Evolutionary conservation across 2,113 vertebrate genomes (phyloP).

Genomic region (Tachuris rubrigastra): DNA sequence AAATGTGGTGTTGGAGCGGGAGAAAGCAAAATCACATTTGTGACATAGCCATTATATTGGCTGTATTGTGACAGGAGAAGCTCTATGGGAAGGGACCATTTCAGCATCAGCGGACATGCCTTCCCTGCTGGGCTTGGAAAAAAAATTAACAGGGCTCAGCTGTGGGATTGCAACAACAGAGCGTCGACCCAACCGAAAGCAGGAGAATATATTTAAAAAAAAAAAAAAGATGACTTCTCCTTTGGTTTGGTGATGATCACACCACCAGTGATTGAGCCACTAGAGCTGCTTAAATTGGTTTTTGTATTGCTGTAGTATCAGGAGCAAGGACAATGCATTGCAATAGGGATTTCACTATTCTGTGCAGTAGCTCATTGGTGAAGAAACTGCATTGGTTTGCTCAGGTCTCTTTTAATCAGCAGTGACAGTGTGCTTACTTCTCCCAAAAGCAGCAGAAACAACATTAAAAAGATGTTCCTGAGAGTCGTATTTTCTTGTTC

Average conservation of each 20-base stretch:
- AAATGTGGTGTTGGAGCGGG: slow-evolving; percentile 32
- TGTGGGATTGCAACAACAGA: slow-evolving; percentile 1
- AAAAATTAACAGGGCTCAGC: slow-evolving; percentile 67
- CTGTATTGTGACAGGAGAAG: slow-evolving; percentile 39
- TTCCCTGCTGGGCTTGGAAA: slow-evolving; percentile 41
- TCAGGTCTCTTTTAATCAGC: background rate
- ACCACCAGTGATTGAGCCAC: background rate
- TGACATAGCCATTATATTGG: slow-evolving; percentile 45
- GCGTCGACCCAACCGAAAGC: background rate
- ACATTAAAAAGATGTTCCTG: background rate
- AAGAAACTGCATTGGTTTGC: background rate
- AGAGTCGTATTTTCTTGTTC: background rate
- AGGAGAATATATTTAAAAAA: background rate
- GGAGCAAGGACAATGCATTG: background rate
- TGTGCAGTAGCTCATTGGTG: background rate
- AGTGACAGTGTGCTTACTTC: background rate
- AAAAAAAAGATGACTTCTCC: background rate
- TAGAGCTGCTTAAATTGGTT: background rate
- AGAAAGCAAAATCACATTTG: slow-evolving; percentile 30
- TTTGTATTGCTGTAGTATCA: background rate
- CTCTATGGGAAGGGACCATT: slow-evolving; percentile 46
- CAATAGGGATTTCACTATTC: background rate
- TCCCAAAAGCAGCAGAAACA: background rate
- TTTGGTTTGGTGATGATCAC: background rate
- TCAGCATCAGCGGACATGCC: slow-evolving; percentile 11